Conservation (phyloP, 2,797 vertebrate species). For the Nothura maculosa region DNA sequence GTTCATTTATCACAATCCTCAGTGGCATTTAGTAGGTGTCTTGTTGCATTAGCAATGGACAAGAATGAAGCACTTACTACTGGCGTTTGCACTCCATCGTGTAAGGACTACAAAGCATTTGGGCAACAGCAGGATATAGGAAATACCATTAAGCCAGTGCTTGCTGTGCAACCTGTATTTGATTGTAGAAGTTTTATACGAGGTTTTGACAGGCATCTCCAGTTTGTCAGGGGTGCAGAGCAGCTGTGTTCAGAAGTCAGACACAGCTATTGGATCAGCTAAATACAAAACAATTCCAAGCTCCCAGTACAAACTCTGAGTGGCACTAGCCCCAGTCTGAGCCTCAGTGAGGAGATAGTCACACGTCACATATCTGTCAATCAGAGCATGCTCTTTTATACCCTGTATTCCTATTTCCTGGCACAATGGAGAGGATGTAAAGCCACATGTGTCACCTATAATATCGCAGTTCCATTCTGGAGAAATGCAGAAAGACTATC, state of each 20-base stretch:
- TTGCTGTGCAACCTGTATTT: slow-evolving; percentile 4
- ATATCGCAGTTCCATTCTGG: background rate
- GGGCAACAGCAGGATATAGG: background rate
- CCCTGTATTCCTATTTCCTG: background rate
- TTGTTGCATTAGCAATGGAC: background rate
- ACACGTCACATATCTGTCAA: background rate
- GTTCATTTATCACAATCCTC: background rate
- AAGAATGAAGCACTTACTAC: background rate
- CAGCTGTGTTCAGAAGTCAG: background rate
- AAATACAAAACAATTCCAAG: background rate
- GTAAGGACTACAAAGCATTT: background rate
- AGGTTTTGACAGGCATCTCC: background rate
- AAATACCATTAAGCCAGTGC: background rate
- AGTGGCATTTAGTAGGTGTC: background rate
- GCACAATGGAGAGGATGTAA: background rate
- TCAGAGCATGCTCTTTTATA: background rate
- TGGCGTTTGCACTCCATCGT: background rate
- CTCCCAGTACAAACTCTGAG: background rate
- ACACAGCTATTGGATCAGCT: background rate
- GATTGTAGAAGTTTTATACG: background rate
- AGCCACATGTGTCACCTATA: background rate
- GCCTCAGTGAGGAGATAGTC: background rate
- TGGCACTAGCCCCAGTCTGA: background rate
- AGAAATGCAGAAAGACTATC: background rate
- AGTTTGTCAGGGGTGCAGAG: background rate